Evolutionary conservation across 2,113 vertebrate genomes (phyloP).

Genomic region (Chaenogobius annularis): DNA sequence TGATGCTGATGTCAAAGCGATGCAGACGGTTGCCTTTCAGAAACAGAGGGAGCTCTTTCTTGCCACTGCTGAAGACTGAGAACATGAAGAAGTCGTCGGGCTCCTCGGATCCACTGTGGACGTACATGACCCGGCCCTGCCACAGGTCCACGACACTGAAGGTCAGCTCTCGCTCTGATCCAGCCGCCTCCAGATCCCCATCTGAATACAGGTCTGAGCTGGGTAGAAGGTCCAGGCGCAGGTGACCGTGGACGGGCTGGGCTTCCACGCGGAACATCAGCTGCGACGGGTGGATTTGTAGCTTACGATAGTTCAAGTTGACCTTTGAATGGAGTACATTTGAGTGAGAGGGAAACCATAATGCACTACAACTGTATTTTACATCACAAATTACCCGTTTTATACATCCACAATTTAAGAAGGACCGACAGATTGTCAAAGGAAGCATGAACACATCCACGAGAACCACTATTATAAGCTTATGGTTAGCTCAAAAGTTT

Average conservation of each 20-base stretch:
- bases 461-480: too few relatives aligned
- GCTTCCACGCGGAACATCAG: constrained; percentile 80
- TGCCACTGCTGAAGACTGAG: constrained; percentile 75
- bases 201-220: constrained; percentile 1
- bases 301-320: constrained; percentile 77
- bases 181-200: constrained; percentile 13
- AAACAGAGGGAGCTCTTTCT: constrained; percentile 68
- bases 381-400: too few relatives aligned
- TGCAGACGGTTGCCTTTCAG: constrained; percentile 71
- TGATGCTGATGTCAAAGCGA: constrained; percentile 79
- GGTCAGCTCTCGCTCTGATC: constrained; percentile 49
- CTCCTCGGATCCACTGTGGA: constrained; percentile 85
- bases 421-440: too few relatives aligned
- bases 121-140: constrained; percentile 81
- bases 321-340: constrained; percentile 47
- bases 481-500: too few relatives aligned
- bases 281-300: constrained; percentile 81
- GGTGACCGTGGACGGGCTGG: constrained; percentile 77
- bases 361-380: too few relatives aligned
- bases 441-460: too few relatives aligned
- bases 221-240: constrained; percentile 72
- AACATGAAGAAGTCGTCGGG: constrained; percentile 82
- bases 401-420: too few relatives aligned
- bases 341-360: too few relatives aligned
- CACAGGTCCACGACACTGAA: constrained; percentile 85